Base-by-base conservation (phyloP, 2,888 invertebrate species). In the Drosophila tripunctata region DNA sequence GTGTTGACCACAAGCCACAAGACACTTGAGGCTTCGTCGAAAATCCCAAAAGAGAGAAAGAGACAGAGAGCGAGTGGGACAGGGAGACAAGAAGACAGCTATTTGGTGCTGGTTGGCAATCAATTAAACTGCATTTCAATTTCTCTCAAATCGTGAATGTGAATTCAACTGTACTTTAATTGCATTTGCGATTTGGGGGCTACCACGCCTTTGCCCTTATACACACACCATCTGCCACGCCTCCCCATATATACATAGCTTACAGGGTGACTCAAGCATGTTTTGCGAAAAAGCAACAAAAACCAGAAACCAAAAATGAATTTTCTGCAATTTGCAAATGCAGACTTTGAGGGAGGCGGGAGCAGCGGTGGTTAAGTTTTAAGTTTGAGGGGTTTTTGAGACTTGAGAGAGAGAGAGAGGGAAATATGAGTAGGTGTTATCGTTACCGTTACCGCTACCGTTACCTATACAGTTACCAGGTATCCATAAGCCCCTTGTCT, bases 111-210 rank as follows among this genome's bases (percentile, higher is more conserved):
- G 38, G 15, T 30, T 27, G 38, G 55, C 47, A 51, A 68, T 60
- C 60, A 66, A 66, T 68, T 66, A 66, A 55, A 33, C 15, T 30
- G 51, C 66, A 60, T 47, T 51, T 50, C 52, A 43, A 63, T 76
- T 64, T 55, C 27, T 41, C 21, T 40, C 33, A 60, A 71, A 63
- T 71, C 48, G 57, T 31, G 51, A 68, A 54, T 36, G 22, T 33
- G 58, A 58, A 58, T 57, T 78, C 33, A 57, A 44, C 57, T 67
- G 48, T 61, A 67, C 57, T 75, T 75, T 62, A 78, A 63, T 66
- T 75, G 70, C 65, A 45, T 21, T n/a, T 0, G 27, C 56, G 10
- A 14, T 36, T 36, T 19, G 17, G 48, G 24, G 38, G 10, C 17
- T 7, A 4, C 47, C 30, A 40, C 35, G 52, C 35, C 51, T 27